A percentile compares a stretch with the other conserved stretches of the same genome.
These are phyloP conservation scores for Dendrophyllia cribrosa DNA, from an alignment of 64 coral and sea anemone species.

Conservation along the genomic window DNA sequence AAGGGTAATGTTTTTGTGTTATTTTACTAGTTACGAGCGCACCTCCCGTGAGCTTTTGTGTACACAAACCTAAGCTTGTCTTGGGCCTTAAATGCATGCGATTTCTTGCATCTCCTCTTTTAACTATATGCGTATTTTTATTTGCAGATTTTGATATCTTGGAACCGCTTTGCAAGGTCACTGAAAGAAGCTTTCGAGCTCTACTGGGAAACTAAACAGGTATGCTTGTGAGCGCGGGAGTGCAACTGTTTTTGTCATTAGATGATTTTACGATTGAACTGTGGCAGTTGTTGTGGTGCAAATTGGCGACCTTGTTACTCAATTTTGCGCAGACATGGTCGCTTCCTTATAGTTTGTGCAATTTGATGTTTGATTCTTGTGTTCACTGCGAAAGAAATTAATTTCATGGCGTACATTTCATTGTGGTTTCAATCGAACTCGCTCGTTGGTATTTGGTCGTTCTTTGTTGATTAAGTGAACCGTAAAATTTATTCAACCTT, in stretches of 20 bases:
- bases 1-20: slow-evolving; percentile 69
- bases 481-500: slow-evolving; percentile 34
- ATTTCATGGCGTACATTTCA: not conserved
- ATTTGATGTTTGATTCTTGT: not conserved
- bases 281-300: not conserved
- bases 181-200: slow-evolving; percentile 96
- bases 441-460: not conserved
- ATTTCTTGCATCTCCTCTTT: no score
- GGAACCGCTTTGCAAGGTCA: slow-evolving; percentile 99
- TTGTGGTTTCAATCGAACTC: not conserved
- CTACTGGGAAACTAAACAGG: slow-evolving; percentile 97
- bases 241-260: slow-evolving; percentile 34
- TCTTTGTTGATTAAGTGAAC: not conserved
- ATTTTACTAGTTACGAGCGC: not conserved
- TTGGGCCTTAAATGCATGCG: no score
- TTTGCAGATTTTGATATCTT: slow-evolving; percentile 95
- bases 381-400: not conserved
- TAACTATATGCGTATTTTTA: not conserved
- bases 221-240: not conserved
- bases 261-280: slow-evolving; percentile 33
- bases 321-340: not conserved
- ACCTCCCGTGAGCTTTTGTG: not conserved
- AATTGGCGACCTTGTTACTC: not conserved
- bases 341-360: not conserved
- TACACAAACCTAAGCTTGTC: not conserved